These are phyloP conservation scores for Corythaixoides concolor DNA, from an alignment of 2,113 vertebrate genomes.

Conservation along the genomic window DNA sequence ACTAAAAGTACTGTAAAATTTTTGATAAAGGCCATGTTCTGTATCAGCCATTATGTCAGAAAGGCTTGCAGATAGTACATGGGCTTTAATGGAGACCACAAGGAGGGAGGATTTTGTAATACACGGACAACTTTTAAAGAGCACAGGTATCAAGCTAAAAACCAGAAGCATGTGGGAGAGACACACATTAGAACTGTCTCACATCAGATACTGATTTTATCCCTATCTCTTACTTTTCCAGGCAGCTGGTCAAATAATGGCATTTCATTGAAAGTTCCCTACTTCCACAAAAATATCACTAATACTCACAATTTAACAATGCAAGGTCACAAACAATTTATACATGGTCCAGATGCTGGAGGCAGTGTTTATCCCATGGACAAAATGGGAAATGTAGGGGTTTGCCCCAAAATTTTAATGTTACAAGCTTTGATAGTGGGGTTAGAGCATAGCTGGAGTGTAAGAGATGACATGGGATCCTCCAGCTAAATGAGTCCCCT, in stretches of 20 bases:
- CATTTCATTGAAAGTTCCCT: background rate
- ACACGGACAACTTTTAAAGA: background rate
- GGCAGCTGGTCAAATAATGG: background rate
- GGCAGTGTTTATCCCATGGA: background rate
- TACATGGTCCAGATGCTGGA: background rate
- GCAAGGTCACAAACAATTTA: background rate
- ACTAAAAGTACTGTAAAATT: background rate
- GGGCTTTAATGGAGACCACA: background rate
- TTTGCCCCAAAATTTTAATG: background rate
- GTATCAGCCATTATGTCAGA: accelerated
- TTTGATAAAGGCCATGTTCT: background rate
- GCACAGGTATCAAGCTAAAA: background rate
- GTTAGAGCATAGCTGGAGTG: accelerated
- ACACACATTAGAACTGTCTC: background rate
- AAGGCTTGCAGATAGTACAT: background rate
- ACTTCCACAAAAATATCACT: background rate
- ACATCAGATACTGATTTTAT: background rate
- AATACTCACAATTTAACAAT: background rate
- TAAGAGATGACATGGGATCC: background rate
- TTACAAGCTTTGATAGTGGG: background rate
- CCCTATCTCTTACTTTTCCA: background rate
- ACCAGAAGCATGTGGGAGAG: accelerated
- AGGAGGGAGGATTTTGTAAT: background rate
- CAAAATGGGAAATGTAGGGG: background rate
- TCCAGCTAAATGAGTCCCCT: background rate